phyloP scores from a whole-genome alignment of 1,140 invertebrate genomes.

The Thalassaphorura encarpata region DNA sequence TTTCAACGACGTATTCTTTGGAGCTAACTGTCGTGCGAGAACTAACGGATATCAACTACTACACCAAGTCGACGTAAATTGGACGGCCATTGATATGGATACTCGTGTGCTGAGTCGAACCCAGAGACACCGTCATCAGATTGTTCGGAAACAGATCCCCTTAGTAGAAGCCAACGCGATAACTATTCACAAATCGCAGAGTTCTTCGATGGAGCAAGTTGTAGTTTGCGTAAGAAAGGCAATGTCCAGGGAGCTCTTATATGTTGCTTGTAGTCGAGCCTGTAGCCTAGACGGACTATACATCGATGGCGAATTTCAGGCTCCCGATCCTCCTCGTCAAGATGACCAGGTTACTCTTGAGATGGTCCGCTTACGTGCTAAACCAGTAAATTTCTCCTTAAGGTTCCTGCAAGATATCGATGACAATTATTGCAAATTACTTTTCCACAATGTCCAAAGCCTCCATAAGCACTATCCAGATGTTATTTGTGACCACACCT shows the following conservation, averaged over 20 bases:
- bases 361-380: not conserved
- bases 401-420: not conserved
- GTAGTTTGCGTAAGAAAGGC: not conserved
- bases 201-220: not conserved
- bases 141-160: not conserved
- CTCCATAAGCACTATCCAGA: not conserved
- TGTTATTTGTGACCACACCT: not conserved
- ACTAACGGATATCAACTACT: not conserved
- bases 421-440: not conserved
- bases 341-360: slow-evolving; percentile 2
- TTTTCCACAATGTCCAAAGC: slow-evolving; percentile 8
- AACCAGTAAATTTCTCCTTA: not conserved
- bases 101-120: not conserved
- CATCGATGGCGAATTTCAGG: slow-evolving; percentile 10
- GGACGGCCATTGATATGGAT: not conserved
- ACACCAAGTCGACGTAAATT: not conserved
- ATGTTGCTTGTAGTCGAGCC: slow-evolving; percentile 13
- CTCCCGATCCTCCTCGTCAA: not conserved
- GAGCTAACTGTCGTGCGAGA: not conserved
- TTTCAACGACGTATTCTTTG: not conserved
- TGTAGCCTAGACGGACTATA: slow-evolving; percentile 4
- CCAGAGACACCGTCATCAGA: not conserved
- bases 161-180: not conserved
- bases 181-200: not conserved
- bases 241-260: not conserved